phyloP scores from a whole-genome alignment of 2,797 vertebrate species.

The Cygnus olor region DNA sequence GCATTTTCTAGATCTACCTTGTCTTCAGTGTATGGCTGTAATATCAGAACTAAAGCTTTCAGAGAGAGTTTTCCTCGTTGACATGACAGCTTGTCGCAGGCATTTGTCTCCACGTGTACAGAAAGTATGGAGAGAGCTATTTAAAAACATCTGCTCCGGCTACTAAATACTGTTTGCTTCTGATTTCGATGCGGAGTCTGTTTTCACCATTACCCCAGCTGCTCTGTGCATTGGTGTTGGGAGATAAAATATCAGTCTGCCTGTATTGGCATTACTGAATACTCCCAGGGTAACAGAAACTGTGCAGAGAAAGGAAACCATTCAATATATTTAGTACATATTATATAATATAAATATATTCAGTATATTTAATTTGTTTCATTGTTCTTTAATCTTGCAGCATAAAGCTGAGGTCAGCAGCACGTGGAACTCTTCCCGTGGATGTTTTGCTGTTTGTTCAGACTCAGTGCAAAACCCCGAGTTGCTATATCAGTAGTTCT shows the following conservation, averaged over 20 bases:
- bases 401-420: background rate
- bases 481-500: background rate
- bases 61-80: background rate
- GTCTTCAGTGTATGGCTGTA: background rate
- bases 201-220: background rate
- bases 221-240: background rate
- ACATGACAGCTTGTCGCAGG: background rate
- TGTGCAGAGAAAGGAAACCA: background rate
- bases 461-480: rapidly evolving
- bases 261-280: background rate
- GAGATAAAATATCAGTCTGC: background rate
- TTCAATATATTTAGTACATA: too few relatives aligned
- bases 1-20: background rate
- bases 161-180: background rate
- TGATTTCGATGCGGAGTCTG: background rate
- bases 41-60: background rate
- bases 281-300: background rate
- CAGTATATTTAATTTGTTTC: rapidly evolving
- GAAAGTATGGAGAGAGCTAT: background rate
- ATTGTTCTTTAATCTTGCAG: background rate
- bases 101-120: background rate
- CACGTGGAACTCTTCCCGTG: rapidly evolving
- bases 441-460: background rate
- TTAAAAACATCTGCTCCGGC: background rate
- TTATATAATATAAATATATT: too few relatives aligned